Percentiles rank a stretch among this genome's conserved stretches.
Evolutionary conservation across 2,797 vertebrate species (phyloP).

Genomic region (Danio kyathit): DNA sequence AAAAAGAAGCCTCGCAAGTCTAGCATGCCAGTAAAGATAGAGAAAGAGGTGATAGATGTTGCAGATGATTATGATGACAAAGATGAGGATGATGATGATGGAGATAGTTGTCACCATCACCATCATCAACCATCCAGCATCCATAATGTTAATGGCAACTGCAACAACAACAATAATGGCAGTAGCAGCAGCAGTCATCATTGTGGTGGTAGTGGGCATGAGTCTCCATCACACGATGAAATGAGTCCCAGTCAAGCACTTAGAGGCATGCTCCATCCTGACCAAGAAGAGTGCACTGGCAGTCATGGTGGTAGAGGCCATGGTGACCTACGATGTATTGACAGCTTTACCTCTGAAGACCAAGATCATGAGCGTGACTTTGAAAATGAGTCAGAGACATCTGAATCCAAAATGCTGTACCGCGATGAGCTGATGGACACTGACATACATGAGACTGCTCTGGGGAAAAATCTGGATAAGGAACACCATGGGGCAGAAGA

Average conservation of each 20-base stretch:
- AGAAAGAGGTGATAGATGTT: slow-evolving; percentile 98
- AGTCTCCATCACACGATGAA: slow-evolving; percentile 95
- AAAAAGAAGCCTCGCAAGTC: slow-evolving; percentile 99
- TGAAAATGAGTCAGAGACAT: slow-evolving; percentile 97
- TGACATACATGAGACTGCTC: slow-evolving; percentile 78
- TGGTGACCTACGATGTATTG: slow-evolving; percentile 89
- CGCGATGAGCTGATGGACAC: slow-evolving; percentile 92
- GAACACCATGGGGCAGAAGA: slow-evolving; percentile 78
- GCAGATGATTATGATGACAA: slow-evolving; percentile 95
- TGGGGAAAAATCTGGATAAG: slow-evolving; percentile 67
- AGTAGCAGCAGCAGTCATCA: slow-evolving; percentile 75
- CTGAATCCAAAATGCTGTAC: slow-evolving; percentile 91
- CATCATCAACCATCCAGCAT: slow-evolving; percentile 73
- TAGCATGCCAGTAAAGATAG: slow-evolving; percentile 99
- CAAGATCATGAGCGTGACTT: slow-evolving; percentile 97
- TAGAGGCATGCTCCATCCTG: slow-evolving; percentile 90
- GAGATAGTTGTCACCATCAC: slow-evolving; percentile 75
- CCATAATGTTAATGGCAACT: slow-evolving; percentile 81
- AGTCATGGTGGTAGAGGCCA: slow-evolving; percentile 80
- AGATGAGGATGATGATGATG: slow-evolving; percentile 92
- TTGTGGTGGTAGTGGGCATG: slow-evolving; percentile 83
- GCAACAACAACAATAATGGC: slow-evolving; percentile 75
- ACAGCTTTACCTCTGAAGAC: slow-evolving; percentile 98
- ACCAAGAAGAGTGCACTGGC: slow-evolving; percentile 85
- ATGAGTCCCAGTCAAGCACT: slow-evolving; percentile 93